phyloP scores from a whole-genome alignment of 2,113 vertebrate genomes.

The Dolichallabes microphthalmus region DNA sequence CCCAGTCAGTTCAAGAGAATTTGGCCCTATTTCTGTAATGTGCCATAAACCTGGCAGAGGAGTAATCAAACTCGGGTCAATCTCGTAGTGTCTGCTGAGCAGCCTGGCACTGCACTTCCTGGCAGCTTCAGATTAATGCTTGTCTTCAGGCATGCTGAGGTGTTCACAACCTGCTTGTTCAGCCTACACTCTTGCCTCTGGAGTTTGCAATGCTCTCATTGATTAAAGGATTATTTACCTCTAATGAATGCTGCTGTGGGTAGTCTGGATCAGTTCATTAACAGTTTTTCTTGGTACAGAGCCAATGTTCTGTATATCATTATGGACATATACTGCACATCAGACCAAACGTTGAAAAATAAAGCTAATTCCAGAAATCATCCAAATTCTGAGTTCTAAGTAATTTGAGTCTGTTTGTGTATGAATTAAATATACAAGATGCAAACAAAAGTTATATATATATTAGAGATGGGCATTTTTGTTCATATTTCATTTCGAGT shows the following conservation, averaged over 20 bases:
- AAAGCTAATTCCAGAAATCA: constrained; percentile 1
- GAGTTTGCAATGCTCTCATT: constrained; percentile 34
- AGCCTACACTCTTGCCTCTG: constrained; percentile 12
- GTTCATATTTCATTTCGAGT: no score
- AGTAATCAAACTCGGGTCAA: constrained; percentile 50
- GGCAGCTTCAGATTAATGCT: constrained; percentile 48
- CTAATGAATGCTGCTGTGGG: constrained; percentile 43
- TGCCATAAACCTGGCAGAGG: constrained; percentile 38
- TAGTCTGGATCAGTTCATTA: constrained; percentile 32
- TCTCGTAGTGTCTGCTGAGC: constrained; percentile 40
- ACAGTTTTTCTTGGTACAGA: constrained; percentile 19
- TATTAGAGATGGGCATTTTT: no score
- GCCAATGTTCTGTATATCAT: background rate
- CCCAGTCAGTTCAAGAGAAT: background rate
- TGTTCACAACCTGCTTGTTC: constrained; percentile 36
- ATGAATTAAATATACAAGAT: background rate
- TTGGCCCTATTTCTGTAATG: constrained; percentile 30
- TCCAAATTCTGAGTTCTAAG: background rate
- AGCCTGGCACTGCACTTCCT: constrained; percentile 22
- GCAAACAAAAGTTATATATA: background rate
- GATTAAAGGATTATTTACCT: constrained; percentile 51
- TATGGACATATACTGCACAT: background rate
- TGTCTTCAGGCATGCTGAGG: constrained; percentile 45
- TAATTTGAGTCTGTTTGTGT: background rate
- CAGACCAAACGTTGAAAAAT: background rate